Base-by-base conservation (phyloP, 2,797 vertebrate genomes). In the Phalloptychus januarius region DNA sequence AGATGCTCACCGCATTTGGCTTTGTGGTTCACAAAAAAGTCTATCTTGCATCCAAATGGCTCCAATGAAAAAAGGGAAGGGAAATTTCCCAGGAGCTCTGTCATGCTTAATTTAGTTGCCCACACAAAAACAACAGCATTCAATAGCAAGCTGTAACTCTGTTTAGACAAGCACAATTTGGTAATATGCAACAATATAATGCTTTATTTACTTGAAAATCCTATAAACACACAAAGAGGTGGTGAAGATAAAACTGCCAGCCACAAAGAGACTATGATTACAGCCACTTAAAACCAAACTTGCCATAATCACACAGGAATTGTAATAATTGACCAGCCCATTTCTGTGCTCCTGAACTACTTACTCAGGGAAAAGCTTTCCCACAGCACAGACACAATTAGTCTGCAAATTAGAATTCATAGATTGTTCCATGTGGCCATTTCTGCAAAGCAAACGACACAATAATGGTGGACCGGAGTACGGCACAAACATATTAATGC, bases 31-130 rank as follows among this genome's bases (percentile, higher is more conserved):
- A 75, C 48, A 70, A 44, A 86, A 84, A 77, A 87, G 31, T 7
- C 72, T 80, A 74, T 72, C 78, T 77, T 77, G 78, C 44, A 80
- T 86, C 28, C 7, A 20, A 90, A 77, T 77, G 63, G 69, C 78
- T 88, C 65, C 40, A 81, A 75, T 63, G 74, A 63, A 88, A 84
- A 90, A 50, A 54, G 13, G 54, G 74, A 83, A 76, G 80, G 61
- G 75, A 63, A 78, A 54, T 87, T 87, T 88, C 90, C 90, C 89
- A 83, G 54, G 88, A 89, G 89, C 78, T 81, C 50, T 40, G 58
- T 86, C 84, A 76, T 87, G 80, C 89, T 88, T 87, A 82, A 89
- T 92, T 83, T 75, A 88, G 82, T 82, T 42, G 3, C 54, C 42
- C 44, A 75, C 69, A 78, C 58, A 74, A 82, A 88, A 89, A 90